Conservation (phyloP, 1,140 invertebrate genomes). For the Listronotus bonariensis region DNA sequence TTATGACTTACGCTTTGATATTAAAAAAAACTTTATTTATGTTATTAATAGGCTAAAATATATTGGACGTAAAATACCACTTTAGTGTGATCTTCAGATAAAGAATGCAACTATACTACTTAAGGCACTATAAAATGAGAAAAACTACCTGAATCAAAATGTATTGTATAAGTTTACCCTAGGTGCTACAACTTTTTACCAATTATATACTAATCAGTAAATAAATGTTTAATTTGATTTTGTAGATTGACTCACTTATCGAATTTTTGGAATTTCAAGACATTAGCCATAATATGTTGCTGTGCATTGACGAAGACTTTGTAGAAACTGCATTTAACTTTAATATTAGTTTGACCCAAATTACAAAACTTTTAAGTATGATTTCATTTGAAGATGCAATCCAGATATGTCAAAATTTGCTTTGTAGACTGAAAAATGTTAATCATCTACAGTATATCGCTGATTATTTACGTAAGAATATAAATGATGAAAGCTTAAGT, state of each 20-base stretch:
- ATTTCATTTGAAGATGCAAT: conserved; percentile 61
- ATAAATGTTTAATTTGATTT: not conserved
- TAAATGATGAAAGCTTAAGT: conserved; percentile 55
- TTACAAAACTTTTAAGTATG: conserved; percentile 58
- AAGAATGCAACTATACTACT: too few relatives aligned
- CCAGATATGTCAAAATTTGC: conserved; percentile 65
- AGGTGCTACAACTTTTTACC: too few relatives aligned
- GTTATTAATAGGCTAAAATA: too few relatives aligned
- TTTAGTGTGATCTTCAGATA: too few relatives aligned
- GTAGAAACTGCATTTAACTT: conserved; percentile 57
- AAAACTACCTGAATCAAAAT: too few relatives aligned
- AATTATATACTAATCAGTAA: too few relatives aligned
- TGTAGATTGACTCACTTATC: conserved; percentile 42
- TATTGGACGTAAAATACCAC: too few relatives aligned
- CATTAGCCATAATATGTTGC: conserved; percentile 33
- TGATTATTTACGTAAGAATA: conserved; percentile 7
- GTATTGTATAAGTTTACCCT: too few relatives aligned
- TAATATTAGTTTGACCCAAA: conserved; percentile 51
- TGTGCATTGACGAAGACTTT: conserved; percentile 56
- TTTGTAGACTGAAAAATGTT: conserved; percentile 66
- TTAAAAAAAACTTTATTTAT: too few relatives aligned
- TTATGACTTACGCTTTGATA: too few relatives aligned
- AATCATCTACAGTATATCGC: conserved; percentile 58
- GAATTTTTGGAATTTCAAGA: conserved; percentile 40
- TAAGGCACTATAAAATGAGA: too few relatives aligned